Evolutionary conservation across 2,888 invertebrate genomes (phyloP), one percentile per base, ranked within the genome.

Genomic region (Perdita meconis): DNA sequence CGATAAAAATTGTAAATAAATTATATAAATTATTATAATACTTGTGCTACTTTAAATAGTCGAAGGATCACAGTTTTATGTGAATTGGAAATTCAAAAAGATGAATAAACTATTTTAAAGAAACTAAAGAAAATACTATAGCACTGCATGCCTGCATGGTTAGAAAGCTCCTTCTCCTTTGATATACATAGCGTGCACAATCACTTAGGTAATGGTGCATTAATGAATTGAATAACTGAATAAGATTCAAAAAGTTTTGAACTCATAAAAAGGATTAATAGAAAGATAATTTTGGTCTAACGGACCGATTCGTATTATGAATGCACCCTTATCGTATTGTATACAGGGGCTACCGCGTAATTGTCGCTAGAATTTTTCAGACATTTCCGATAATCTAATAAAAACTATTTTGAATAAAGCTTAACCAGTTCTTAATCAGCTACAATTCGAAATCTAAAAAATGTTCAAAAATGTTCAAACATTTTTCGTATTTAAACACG

Each of bases 1-100:
- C 36, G 24, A 26, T 16, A 67, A 47, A 38, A 71, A 53, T 36
- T 40, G 51, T 64, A 22, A 53, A 51, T 38, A 19, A 55, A 73
- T 59, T 26, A 8, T 19, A 22, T n/a, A 12, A 34, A 50, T 19
- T 10, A 2, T 22, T n/a, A n/a, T n/a, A n/a, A n/a, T n/a, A 13
- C 19, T 30, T 19, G 22, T 24, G 24, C 24, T 16, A 16, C 42
- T 71, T 53, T n/a, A 55, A 59, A 60, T 47, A 50, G 68, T 74
- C 40, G 34, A 44, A 4, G 8, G 10, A 56, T 13, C 36, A 1
- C 0, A 4, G 1, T 24, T 4, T 13, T 36, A 19, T 10, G 0
- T 2, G 51, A 24, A 19, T 50, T 0, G 30, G 30, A 36, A 1
- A 64, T 36, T 10, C 12, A 3, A 42, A 16, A 19, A 56, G n/a